Evolutionary conservation across 2,797 vertebrate species (phyloP).

Genomic region (Sebastes hubbsi): DNA sequence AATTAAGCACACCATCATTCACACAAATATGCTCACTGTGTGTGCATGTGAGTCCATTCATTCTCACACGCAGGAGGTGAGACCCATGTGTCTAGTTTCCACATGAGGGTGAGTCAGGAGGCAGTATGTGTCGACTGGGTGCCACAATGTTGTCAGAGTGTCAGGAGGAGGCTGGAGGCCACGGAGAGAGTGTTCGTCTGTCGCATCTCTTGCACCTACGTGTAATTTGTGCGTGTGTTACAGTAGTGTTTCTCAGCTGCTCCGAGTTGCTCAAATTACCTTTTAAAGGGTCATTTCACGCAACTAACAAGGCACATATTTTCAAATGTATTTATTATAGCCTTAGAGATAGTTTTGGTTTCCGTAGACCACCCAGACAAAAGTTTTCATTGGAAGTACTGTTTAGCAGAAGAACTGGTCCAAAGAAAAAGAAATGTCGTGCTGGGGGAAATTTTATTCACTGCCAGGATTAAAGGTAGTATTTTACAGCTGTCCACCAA

Average conservation of each 20-base stretch:
- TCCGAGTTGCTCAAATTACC: background rate
- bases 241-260: conserved; percentile 14
- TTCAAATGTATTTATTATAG: background rate
- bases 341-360: background rate
- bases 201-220: conserved; percentile 40
- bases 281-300: background rate
- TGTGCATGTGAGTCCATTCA: conserved; percentile 30
- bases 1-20: background rate
- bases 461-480: background rate
- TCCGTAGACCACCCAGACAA: background rate
- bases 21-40: conserved; percentile 23
- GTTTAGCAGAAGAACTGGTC: background rate
- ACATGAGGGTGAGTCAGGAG: conserved; percentile 60
- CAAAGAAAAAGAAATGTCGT: background rate
- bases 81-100: conserved; percentile 60
- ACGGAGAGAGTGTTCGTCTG: conserved; percentile 15
- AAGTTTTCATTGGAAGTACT: background rate
- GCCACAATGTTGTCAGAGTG: conserved; percentile 65
- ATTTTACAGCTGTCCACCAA: background rate
- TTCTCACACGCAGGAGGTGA: conserved; percentile 44
- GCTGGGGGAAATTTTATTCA: background rate
- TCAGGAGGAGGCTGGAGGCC: conserved; percentile 46
- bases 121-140: conserved; percentile 65
- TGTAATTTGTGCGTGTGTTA: conserved; percentile 50
- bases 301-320: background rate